A percentile compares a stretch with the other conserved stretches of the same genome.
These are phyloP conservation scores for Eupeodes luniger DNA, from an alignment of 2,888 invertebrate genomes.

Conservation along the genomic window DNA sequence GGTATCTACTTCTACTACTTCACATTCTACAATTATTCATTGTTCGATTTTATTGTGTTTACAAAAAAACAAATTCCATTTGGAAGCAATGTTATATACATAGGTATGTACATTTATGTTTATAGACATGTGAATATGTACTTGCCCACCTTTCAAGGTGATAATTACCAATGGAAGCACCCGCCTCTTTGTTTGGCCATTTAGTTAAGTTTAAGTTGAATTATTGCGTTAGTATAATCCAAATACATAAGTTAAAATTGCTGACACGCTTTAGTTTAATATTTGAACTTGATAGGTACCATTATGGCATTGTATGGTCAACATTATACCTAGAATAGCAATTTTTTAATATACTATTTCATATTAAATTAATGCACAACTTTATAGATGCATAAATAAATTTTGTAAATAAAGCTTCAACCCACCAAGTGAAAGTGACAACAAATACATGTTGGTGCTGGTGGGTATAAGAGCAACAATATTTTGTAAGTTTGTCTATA, in stretches of 20 bases:
- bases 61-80: neutral
- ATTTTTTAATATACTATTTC: no score
- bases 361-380: no score
- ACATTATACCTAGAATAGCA: no score
- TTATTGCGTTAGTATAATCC: neutral
- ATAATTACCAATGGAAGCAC: neutral
- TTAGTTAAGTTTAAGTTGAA: conserved; percentile 1
- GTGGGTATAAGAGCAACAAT: no score
- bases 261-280: neutral
- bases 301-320: no score
- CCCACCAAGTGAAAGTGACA: no score
- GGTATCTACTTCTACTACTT: no score
- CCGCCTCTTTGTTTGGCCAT: neutral
- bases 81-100: neutral
- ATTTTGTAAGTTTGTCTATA: no score
- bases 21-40: neutral
- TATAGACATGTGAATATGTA: neutral
- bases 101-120: neutral
- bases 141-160: conserved; percentile 3
- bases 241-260: neutral
- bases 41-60: neutral
- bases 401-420: no score
- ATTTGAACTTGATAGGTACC: no score
- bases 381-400: no score
- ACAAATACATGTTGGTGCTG: no score